phyloP scores from a whole-genome alignment of 2,888 invertebrate species.

The Oscheius sp. region DNA sequence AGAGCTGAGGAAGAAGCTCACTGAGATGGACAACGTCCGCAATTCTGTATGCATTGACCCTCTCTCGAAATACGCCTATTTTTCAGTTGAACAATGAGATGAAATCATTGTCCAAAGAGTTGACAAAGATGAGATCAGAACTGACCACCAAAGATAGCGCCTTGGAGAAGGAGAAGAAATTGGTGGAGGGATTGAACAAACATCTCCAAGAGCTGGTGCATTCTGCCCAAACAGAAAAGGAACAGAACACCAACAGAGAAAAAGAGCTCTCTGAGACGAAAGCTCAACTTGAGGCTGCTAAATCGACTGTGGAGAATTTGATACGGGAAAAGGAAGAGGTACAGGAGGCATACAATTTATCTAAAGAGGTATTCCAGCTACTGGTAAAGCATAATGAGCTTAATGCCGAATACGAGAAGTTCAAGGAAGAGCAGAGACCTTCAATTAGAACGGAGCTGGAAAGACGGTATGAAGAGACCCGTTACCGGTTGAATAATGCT shows the following conservation, averaged over 20 bases:
- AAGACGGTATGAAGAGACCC: slow-evolving; percentile 66
- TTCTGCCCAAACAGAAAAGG: slow-evolving; percentile 42
- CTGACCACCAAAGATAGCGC: slow-evolving; percentile 53
- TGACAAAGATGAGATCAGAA: slow-evolving; percentile 48
- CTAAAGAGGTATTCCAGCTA: neutral
- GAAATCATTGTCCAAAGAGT: slow-evolving; percentile 53
- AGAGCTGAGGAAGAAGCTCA: slow-evolving; percentile 36
- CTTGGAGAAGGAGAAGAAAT: slow-evolving; percentile 47
- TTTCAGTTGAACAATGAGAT: slow-evolving; percentile 55
- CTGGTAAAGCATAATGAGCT: slow-evolving; percentile 27
- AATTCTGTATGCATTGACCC: slow-evolving; percentile 26
- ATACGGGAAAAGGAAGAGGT: slow-evolving; percentile 42
- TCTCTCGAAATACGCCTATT: neutral
- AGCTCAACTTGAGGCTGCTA: slow-evolving; percentile 37
- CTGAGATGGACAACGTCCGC: slow-evolving; percentile 34
- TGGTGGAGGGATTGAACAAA: slow-evolving; percentile 48
- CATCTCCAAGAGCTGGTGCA: slow-evolving; percentile 48
- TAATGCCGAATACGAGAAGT: slow-evolving; percentile 47
- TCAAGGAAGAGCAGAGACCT: slow-evolving; percentile 57
- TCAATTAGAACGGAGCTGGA: slow-evolving; percentile 64
- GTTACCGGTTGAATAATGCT: slow-evolving; percentile 59
- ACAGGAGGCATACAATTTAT: neutral
- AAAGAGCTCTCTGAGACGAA: slow-evolving; percentile 39
- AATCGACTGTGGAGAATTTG: slow-evolving; percentile 36
- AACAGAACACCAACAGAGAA: slow-evolving; percentile 40